Percentiles rank a stretch among this genome's conserved stretches.
Evolutionary conservation across 1,140 invertebrate genomes (phyloP).

Genomic region (Drosophila kikkawai): DNA sequence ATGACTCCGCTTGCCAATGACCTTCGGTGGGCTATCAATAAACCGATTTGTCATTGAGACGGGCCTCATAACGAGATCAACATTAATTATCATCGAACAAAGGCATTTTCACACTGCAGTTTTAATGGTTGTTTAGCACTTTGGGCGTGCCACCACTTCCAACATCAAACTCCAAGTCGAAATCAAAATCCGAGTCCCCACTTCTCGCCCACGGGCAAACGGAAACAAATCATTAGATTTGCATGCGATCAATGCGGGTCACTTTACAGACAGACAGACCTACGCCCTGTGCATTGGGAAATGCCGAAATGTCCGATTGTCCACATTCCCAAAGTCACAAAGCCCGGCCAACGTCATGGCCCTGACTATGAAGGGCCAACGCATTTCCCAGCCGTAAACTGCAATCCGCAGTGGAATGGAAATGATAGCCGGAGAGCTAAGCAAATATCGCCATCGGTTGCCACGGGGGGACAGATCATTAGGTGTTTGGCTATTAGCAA

Average conservation of each 20-base stretch:
- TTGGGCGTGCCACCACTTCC: constrained; percentile 30
- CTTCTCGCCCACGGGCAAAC: constrained; percentile 31
- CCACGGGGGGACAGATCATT: constrained; percentile 57
- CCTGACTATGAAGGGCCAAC: constrained; percentile 38
- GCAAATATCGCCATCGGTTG: constrained; percentile 20
- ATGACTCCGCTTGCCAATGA: constrained; percentile 1
- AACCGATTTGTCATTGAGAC: constrained; percentile 32
- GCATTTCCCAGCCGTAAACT: constrained; percentile 43
- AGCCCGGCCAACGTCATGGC: constrained; percentile 28
- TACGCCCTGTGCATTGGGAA: constrained; percentile 42
- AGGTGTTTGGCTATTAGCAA: constrained; percentile 53
- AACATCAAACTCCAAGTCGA: not conserved
- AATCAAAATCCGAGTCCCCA: not conserved
- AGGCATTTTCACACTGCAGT: constrained; percentile 41
- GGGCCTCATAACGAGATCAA: constrained; percentile 41
- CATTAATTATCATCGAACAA: constrained; percentile 50
- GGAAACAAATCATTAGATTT: constrained; percentile 51
- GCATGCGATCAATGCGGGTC: constrained; percentile 21
- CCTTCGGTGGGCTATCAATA: constrained; percentile 31
- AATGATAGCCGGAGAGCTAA: constrained; percentile 10
- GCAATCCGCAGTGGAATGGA: constrained; percentile 18
- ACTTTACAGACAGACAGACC: constrained; percentile 18
- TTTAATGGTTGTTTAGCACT: constrained; percentile 47
- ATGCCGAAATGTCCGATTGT: not conserved
- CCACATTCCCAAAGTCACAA: constrained; percentile 8